These are phyloP conservation scores for Nebria ingens DNA, from an alignment of 1,140 invertebrate species.

Conservation along the genomic window DNA sequence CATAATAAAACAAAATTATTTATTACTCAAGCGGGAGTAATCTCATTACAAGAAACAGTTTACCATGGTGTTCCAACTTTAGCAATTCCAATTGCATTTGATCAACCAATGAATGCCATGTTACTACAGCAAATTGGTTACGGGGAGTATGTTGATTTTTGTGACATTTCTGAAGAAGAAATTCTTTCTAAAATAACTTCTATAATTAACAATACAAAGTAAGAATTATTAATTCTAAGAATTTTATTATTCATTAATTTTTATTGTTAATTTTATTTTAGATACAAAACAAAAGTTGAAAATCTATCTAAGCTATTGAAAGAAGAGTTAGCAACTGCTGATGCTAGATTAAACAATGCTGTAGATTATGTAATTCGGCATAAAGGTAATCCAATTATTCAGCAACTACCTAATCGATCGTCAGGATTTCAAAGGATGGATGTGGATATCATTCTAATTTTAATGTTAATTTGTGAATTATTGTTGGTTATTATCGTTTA, in stretches of 20 bases:
- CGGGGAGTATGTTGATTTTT: constrained; percentile 13
- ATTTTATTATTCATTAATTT: neutral
- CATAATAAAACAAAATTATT: constrained; percentile 21
- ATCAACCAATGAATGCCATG: constrained; percentile 28
- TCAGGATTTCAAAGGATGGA: neutral
- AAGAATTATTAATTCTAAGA: no score
- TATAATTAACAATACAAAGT: no score
- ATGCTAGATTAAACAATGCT: no score
- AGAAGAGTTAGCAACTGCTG: no score
- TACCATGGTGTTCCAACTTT: constrained; percentile 40
- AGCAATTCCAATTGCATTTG: constrained; percentile 30
- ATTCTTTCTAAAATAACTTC: no score
- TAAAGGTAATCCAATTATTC: constrained; percentile 34
- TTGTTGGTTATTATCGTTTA: neutral
- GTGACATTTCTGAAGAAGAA: constrained; percentile 14
- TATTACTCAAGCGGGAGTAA: constrained; percentile 24
- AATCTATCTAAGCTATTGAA: constrained; percentile 40
- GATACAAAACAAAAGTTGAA: constrained; percentile 32
- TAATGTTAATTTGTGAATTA: neutral
- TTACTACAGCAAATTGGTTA: constrained; percentile 20
- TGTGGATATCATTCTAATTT: neutral
- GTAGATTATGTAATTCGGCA: constrained; percentile 57
- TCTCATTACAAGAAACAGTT: constrained; percentile 34
- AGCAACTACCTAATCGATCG: neutral
- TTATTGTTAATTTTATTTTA: constrained; percentile 16